Percentiles rank a stretch among this genome's conserved stretches.
Evolutionary conservation across 1,140 invertebrate species (phyloP).

Genomic region (Pseudobourletiella spinata): DNA sequence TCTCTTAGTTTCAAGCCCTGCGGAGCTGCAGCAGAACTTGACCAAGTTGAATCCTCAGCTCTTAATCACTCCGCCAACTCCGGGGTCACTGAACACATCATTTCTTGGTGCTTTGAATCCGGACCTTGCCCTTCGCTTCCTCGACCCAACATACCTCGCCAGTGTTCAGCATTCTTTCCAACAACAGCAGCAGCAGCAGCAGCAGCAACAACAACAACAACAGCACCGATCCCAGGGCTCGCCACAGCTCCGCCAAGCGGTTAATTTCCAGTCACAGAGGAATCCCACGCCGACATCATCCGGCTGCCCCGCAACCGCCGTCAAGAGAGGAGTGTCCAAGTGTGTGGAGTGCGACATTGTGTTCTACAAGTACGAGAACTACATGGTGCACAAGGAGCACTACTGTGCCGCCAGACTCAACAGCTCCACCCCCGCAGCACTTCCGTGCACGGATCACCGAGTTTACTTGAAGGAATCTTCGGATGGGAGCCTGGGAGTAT

Average conservation of each 20-base stretch:
- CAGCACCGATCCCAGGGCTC: slow-evolving; percentile 43
- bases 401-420: slow-evolving; percentile 69
- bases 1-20: slow-evolving; percentile 20
- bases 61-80: slow-evolving; percentile 12
- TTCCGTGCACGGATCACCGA: not conserved
- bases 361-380: slow-evolving; percentile 93
- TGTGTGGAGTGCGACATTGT: slow-evolving; percentile 95
- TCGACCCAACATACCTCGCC: slow-evolving; percentile 28
- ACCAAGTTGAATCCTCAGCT: slow-evolving; percentile 33
- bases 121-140: slow-evolving; percentile 27
- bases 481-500: no score
- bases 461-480: no score
- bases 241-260: slow-evolving; percentile 26
- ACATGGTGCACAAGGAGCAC: slow-evolving; percentile 83
- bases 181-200: slow-evolving; percentile 17
- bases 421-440: not conserved
- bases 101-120: slow-evolving; percentile 17
- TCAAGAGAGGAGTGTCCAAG: slow-evolving; percentile 66
- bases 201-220: slow-evolving; percentile 40
- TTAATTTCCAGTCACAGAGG: not conserved
- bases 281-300: no score
- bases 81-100: slow-evolving; percentile 14
- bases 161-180: slow-evolving; percentile 26
- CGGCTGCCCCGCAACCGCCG: no score
- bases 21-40: slow-evolving; percentile 31